A percentile compares a stretch with the other conserved stretches of the same genome.
phyloP scores from a whole-genome alignment of 2,113 vertebrate genomes.

The Stictonetta naevosa region DNA sequence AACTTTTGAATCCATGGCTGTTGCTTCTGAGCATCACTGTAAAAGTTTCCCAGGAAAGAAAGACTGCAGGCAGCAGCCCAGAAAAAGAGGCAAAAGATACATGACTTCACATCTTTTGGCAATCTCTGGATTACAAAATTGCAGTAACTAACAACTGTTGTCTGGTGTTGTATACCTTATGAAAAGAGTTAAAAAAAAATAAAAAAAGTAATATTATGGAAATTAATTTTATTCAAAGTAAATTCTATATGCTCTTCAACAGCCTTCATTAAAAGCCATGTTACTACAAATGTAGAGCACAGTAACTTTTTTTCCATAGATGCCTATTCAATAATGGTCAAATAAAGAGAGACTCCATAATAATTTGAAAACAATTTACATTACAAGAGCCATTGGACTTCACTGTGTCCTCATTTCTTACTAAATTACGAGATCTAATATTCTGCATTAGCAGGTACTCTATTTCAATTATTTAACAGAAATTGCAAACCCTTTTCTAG shows the following conservation, averaged over 20 bases:
- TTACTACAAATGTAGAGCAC: background rate
- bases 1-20: background rate
- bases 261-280: constrained; percentile 1
- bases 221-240: background rate
- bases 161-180: background rate
- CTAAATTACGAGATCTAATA: constrained; percentile 51
- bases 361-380: constrained; percentile 66
- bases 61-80: background rate
- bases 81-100: background rate
- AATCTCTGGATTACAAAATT: background rate
- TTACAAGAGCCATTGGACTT: constrained; percentile 32
- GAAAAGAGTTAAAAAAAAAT: background rate
- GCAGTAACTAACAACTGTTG: background rate
- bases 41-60: background rate
- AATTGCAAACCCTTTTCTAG: constrained; percentile 53
- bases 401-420: background rate
- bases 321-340: constrained; percentile 20
- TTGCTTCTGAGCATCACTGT: background rate
- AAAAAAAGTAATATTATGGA: background rate
- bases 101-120: background rate
- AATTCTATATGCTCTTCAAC: background rate
- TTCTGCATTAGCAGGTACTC: constrained; percentile 39
- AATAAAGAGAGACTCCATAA: constrained; percentile 5
- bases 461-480: constrained; percentile 32
- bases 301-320: constrained; percentile 11